phyloP scores from a whole-genome alignment of 2,113 vertebrate genomes.

The Tyrannus savana region DNA sequence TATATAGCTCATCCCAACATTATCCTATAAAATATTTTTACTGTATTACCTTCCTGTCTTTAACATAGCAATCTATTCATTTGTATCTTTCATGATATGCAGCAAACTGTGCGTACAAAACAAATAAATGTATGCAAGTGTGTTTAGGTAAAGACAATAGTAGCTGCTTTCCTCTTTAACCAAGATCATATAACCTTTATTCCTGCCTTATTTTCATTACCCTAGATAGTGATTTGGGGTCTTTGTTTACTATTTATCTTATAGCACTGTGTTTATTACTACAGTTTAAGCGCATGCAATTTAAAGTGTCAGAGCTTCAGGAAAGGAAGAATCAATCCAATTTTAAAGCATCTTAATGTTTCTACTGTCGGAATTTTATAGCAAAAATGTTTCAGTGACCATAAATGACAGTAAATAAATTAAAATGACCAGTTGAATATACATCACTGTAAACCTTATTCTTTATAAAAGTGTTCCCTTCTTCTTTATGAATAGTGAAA shows the following conservation, averaged over 20 bases:
- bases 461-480: not conserved
- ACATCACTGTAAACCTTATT: not conserved
- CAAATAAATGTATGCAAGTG: not conserved
- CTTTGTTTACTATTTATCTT: not conserved
- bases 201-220: not conserved
- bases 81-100: not conserved
- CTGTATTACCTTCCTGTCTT: not conserved
- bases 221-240: not conserved
- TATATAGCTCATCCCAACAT: conserved; percentile 10
- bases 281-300: not conserved
- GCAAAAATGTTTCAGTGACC: not conserved
- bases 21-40: conserved; percentile 58
- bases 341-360: not conserved
- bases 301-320: not conserved
- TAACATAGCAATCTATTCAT: not conserved
- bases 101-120: not conserved
- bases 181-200: not conserved
- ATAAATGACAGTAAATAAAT: not conserved
- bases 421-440: not conserved
- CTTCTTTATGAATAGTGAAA: not conserved
- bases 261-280: not conserved
- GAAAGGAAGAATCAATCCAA: not conserved
- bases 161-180: not conserved
- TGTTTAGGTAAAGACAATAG: not conserved
- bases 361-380: not conserved